Conservation (phyloP, 2,113 vertebrate species). For the Eulemur macaco region DNA sequence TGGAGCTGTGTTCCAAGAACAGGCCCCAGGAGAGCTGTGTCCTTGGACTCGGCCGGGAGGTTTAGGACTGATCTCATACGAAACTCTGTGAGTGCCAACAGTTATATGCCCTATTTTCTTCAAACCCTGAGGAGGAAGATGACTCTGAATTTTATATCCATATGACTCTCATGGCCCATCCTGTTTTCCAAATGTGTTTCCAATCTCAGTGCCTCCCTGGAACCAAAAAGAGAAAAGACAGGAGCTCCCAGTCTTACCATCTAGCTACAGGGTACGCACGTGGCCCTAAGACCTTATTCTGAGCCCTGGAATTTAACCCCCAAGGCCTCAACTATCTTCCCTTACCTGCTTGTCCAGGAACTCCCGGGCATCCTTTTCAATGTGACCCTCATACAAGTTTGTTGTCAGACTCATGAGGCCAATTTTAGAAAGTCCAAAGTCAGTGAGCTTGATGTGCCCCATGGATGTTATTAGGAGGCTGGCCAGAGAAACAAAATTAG, state of each 20-base stretch:
- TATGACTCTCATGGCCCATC: background rate
- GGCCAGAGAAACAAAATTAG: constrained; percentile 39
- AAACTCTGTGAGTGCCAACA: background rate
- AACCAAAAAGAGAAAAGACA: background rate
- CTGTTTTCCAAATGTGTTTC: background rate
- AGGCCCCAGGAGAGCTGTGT: background rate
- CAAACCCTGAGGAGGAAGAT: background rate
- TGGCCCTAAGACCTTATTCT: background rate
- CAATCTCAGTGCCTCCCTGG: background rate
- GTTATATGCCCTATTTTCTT: background rate
- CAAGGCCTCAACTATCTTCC: background rate
- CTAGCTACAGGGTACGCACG: background rate
- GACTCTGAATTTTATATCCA: constrained; percentile 10
- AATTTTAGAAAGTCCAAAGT: constrained; percentile 98
- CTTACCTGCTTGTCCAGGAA: constrained; percentile 97
- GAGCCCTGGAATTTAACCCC: background rate
- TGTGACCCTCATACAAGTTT: constrained; percentile 97
- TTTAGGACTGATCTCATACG: background rate
- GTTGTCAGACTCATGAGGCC: constrained; percentile 98
- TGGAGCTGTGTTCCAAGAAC: background rate
- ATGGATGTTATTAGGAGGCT: constrained; percentile 99
- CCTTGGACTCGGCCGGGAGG: background rate
- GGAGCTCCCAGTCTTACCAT: background rate
- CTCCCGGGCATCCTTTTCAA: constrained; percentile 97
- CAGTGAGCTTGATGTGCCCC: constrained; percentile 98